Base-by-base conservation (phyloP, 2,113 vertebrate species). In the Paramormyrops kingsleyae region DNA sequence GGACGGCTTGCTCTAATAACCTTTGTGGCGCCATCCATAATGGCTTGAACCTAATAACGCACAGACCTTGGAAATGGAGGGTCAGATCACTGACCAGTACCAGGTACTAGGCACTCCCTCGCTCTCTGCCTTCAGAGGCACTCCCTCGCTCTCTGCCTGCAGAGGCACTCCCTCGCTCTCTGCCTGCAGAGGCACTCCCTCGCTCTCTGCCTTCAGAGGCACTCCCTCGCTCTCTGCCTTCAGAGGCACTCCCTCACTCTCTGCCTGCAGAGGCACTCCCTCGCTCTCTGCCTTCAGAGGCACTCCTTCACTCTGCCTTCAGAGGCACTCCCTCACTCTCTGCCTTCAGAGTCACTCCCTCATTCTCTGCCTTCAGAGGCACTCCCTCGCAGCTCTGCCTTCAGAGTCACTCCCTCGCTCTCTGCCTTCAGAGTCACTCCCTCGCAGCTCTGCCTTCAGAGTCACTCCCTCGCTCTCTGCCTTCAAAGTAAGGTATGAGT, bases 21-120 rank as follows among this genome's bases (percentile, higher is more conserved):
- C 66, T 89, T 39, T 83, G 19, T 88, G 88, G 88, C n/a, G 70
- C 88, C 88, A 62, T 35, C n/a, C 10, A 83, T 66, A 80, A 83
- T 50, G 6, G 31, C 24, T 31, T 74, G 27, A 19, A 70, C 46
- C 39, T 47, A 46, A 62, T 19, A 89, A 47, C 8, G 21, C n/a
- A 15, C 3, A 13, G 5, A 7, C 44, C 4, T 15, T 31, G 49
- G 27, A 44, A 70, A 59, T 53, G 9, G 84, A 52, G 70, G n/a
- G 12, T 39, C 27, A 47, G 24, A 88, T 46, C 35, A 31, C 39
- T 44, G 77, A 89, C 80, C 35, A 27, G 12, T 59, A 10, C 77
- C 52, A 89, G 39, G 83, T 19, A 19, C 53, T 84, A n/a, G 10
- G 6, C 24, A 31, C 10, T 56, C 49, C 47, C 42, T 3, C 12